These are phyloP conservation scores for Trichopoda pennipes DNA, from an alignment of 2,888 invertebrate species.

Conservation along the genomic window DNA sequence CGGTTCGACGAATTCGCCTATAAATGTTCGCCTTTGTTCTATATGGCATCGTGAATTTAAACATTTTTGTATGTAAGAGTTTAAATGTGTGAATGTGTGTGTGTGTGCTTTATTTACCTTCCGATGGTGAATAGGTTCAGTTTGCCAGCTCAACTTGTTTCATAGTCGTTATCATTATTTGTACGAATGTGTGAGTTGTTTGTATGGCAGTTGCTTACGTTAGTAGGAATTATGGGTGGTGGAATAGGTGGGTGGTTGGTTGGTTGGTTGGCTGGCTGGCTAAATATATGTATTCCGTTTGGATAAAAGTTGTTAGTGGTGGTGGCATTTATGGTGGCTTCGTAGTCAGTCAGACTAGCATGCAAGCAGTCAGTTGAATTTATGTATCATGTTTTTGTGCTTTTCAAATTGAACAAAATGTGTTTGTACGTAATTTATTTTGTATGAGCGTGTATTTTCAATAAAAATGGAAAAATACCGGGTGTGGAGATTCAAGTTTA, in stretches of 20 bases:
- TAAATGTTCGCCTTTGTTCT: conserved; percentile 51
- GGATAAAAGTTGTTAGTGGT: conserved; percentile 27
- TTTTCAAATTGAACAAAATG: conserved; percentile 65
- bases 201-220: conserved; percentile 13
- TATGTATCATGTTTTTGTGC: conserved; percentile 57
- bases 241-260: conserved; percentile 41
- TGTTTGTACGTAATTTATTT: conserved; percentile 40
- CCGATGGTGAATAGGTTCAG: conserved; percentile 68
- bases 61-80: conserved; percentile 18
- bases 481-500: conserved; percentile 13
- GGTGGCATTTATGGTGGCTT: conserved; percentile 47
- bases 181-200: conserved; percentile 7
- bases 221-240: conserved; percentile 20
- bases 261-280: conserved; percentile 15
- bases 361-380: conserved; percentile 57
- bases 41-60: conserved; percentile 17
- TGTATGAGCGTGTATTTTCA: conserved; percentile 35
- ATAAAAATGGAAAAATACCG: conserved; percentile 29
- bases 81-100: conserved; percentile 8
- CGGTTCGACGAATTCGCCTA: conserved; percentile 66
- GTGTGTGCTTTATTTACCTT: conserved; percentile 61
- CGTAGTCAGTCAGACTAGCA: conserved; percentile 66
- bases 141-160: conserved; percentile 63
- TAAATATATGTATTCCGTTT: conserved; percentile 27
- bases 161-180: conserved; percentile 51